Conservation (phyloP, 1,140 invertebrate species). For the Grapholita molesta region DNA sequence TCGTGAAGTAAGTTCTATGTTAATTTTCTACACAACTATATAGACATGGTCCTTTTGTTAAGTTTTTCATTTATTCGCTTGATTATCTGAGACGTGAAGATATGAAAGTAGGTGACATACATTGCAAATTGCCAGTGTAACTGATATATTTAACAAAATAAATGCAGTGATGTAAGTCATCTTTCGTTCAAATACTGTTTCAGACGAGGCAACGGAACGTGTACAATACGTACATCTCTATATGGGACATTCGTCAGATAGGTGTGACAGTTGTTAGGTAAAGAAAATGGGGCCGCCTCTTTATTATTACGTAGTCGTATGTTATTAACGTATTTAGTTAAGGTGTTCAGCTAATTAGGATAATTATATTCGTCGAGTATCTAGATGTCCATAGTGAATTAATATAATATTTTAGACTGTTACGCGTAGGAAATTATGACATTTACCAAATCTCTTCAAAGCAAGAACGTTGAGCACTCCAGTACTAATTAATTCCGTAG, state of each 20-base stretch:
- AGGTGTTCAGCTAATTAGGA: slow-evolving; percentile 47
- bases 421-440: slow-evolving; percentile 46
- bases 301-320: slow-evolving; percentile 55
- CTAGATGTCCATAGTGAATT: slow-evolving; percentile 48
- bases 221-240: slow-evolving; percentile 1
- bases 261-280: slow-evolving; percentile 31
- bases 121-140: neutral
- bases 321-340: slow-evolving; percentile 42
- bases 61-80: no score
- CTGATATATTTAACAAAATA: neutral
- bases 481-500: neutral
- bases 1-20: no score
- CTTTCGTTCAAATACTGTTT: neutral
- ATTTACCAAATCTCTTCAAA: slow-evolving; percentile 64
- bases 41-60: no score
- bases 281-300: slow-evolving; percentile 70
- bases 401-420: slow-evolving; percentile 45
- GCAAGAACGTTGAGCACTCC: slow-evolving; percentile 26
- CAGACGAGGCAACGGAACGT: neutral
- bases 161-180: neutral
- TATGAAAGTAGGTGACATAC: neutral
- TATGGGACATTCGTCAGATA: slow-evolving; percentile 20
- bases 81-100: neutral
- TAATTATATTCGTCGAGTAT: slow-evolving; percentile 43
- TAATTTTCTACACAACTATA: no score